Evolutionary conservation across 2,888 invertebrate species (phyloP).

Genomic region (Pteria penguin): DNA sequence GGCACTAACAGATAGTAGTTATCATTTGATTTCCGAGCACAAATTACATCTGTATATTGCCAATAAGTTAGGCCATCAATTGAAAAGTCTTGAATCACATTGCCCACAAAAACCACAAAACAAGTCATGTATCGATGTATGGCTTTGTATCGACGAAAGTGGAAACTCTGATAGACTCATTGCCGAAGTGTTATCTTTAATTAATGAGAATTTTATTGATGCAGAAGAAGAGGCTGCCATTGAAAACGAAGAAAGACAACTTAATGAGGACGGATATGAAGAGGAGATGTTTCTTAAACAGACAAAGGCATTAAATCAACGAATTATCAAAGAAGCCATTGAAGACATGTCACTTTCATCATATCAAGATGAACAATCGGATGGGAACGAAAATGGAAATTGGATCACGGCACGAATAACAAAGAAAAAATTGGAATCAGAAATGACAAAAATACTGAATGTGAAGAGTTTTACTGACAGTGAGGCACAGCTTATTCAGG

Average conservation of each 20-base stretch:
- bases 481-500: neutral
- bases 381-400: constrained; percentile 2
- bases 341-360: neutral
- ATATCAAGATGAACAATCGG: neutral
- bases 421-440: constrained; percentile 33
- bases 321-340: neutral
- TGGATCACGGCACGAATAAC: constrained; percentile 26
- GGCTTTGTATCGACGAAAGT: constrained; percentile 36
- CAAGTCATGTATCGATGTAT: constrained; percentile 11
- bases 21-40: too few species aligned
- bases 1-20: too few species aligned
- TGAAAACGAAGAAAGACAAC: neutral
- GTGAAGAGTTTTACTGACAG: neutral
- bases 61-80: too few species aligned
- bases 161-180: constrained; percentile 4
- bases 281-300: constrained; percentile 44
- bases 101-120: constrained; percentile 3
- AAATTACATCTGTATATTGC: too few species aligned
- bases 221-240: neutral
- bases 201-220: neutral
- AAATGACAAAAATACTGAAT: constrained; percentile 14
- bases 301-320: constrained; percentile 31
- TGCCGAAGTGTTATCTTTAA: neutral
- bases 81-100: too few species aligned
- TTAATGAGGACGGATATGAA: constrained; percentile 41